Percentiles rank a stretch among this genome's conserved stretches.
Conservation (phyloP, 2,888 invertebrate species). For the Eilema sororculum region DNA sequence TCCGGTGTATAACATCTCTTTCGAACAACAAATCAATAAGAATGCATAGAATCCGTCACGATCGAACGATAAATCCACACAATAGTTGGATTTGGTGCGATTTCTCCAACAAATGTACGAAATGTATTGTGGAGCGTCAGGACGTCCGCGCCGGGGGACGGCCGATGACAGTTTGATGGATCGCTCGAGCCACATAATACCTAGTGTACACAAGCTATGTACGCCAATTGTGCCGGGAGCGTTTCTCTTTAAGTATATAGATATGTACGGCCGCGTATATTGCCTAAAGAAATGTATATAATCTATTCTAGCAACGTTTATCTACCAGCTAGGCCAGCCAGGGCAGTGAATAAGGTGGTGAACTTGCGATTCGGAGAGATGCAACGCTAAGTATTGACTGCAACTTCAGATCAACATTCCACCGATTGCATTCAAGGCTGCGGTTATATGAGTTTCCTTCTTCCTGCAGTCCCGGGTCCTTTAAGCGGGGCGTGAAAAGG, state of each 20-base stretch:
- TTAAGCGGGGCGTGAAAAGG: too few relatives aligned
- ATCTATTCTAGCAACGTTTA: background rate
- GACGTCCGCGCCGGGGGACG: constrained; percentile 57
- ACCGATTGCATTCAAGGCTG: too few relatives aligned
- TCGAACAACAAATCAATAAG: constrained; percentile 31
- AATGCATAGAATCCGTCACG: constrained; percentile 45
- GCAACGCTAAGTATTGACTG: too few relatives aligned
- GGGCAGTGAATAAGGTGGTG: background rate
- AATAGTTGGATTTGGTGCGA: constrained; percentile 51
- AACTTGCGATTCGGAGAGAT: background rate
- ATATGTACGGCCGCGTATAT: background rate
- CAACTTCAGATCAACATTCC: too few relatives aligned
- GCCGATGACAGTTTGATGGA: constrained; percentile 74
- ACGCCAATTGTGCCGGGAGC: constrained; percentile 8
- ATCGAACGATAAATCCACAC: constrained; percentile 55
- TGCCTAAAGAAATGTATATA: constrained; percentile 9
- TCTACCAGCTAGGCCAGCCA: background rate
- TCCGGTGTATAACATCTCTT: background rate
- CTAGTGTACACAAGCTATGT: constrained; percentile 20
- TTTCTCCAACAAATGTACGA: constrained; percentile 44
- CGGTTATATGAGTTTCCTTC: too few relatives aligned
- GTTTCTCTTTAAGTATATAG: constrained; percentile 14
- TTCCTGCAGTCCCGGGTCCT: too few relatives aligned
- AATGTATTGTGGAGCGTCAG: constrained; percentile 42
- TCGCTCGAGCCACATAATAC: constrained; percentile 40